Base-by-base conservation (phyloP, 2,797 vertebrate genomes). In the Sebastes trivittatus region DNA sequence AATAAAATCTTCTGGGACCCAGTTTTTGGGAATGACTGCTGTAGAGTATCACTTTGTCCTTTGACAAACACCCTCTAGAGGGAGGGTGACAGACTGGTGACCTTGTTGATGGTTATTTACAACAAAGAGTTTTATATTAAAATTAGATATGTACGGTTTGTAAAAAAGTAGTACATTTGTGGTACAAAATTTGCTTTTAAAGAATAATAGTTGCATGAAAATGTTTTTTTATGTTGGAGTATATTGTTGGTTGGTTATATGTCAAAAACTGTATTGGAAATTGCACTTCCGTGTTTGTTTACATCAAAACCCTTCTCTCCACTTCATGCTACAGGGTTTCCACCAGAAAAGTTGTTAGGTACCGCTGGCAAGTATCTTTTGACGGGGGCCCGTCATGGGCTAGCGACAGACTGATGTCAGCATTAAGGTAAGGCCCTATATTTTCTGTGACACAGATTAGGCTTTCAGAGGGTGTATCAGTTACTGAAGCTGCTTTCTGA, bases 321-420 rank as follows among this genome's bases (percentile, higher is more conserved):
- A 23, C 23, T 20, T 22, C 38, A 54, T 66, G 61, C 6, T 56
- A 27, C 4, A 16, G 25, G 25, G 23, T 58, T 16, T 58, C 56
- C 4, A 16, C 38, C 38, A 42, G 38, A 42, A 16, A 42, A 14
- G 38, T 42, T 42, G 36, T 38, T 38, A 14, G 11, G 55, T 23
- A 36, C 13, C 7, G 23, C 23, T 7, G 55, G 55, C 13, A 58
- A 16, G 55, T 27, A 27, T 58, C 23, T 58, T 58, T 38, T 38
- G 36, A 38, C 36, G 36, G 11, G 36, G 36, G 36, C 36, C 36
- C 36, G 13, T 0, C 36, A 38, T 38, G 36, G 36, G 36, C 13
- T 38, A 38, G 36, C 5, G 36, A 38, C 36, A 38, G 36, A 38
- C 0, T 38, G 38, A 42, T 16, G 0, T 1, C 38, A 16, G 38